Percentiles rank a stretch among this genome's conserved stretches.
Conservation (phyloP, 2,888 invertebrate genomes). For the Tenthredo livida region DNA sequence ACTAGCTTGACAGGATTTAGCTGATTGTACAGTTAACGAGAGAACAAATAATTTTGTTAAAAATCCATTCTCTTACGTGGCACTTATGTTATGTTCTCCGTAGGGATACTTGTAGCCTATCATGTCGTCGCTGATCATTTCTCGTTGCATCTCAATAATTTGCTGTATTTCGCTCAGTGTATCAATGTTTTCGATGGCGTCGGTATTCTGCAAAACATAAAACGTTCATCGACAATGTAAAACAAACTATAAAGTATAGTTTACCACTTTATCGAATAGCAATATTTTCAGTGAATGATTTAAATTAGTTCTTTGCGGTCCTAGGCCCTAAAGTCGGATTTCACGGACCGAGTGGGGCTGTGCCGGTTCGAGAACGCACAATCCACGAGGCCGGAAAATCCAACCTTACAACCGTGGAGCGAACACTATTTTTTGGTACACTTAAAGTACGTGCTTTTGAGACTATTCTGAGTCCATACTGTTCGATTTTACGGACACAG, state of each 20-base stretch:
- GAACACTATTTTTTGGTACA: too few species aligned
- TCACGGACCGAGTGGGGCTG: too few species aligned
- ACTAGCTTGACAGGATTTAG: background rate
- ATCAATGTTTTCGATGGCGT: background rate
- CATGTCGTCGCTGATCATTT: constrained; percentile 81
- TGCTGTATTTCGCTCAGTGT: constrained; percentile 79
- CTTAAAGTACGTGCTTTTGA: too few species aligned
- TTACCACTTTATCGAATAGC: background rate
- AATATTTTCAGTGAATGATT: too few species aligned
- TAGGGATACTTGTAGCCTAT: constrained; percentile 82
- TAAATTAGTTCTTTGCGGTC: too few species aligned
- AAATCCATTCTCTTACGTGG: constrained; percentile 74
- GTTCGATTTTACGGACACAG: too few species aligned
- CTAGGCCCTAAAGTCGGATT: too few species aligned
- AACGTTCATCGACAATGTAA: background rate
- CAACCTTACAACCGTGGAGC: too few species aligned
- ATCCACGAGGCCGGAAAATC: too few species aligned
- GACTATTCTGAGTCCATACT: too few species aligned
- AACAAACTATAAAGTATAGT: background rate
- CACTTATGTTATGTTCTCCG: constrained; percentile 79
- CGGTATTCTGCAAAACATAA: background rate
- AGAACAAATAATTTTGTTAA: background rate
- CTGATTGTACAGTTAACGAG: background rate
- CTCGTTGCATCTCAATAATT: constrained; percentile 81
- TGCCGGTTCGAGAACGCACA: too few species aligned